These are phyloP conservation scores for Riptortus pedestris DNA, from an alignment of 1,140 invertebrate genomes.

Conservation along the genomic window DNA sequence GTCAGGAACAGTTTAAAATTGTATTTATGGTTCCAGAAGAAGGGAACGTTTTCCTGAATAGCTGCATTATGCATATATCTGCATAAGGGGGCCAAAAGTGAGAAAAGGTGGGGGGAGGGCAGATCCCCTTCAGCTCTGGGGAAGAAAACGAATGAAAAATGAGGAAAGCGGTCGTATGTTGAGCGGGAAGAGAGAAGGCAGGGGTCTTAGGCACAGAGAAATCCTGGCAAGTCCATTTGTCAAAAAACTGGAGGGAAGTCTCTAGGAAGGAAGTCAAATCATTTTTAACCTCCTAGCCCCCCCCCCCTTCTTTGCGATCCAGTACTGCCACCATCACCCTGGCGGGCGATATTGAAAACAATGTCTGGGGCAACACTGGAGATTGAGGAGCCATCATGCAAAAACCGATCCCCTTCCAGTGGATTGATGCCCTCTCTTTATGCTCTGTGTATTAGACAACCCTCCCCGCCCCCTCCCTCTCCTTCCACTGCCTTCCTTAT, in stretches of 20 bases:
- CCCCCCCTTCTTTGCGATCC: background rate
- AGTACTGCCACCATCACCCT: too few species aligned
- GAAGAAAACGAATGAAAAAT: conserved; percentile 26
- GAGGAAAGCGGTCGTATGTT: conserved; percentile 17
- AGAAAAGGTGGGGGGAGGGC: too few species aligned
- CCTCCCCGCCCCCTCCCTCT: background rate
- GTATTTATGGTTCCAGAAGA: too few species aligned
- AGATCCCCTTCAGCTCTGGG: too few species aligned
- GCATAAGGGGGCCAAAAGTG: too few species aligned
- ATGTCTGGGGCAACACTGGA: background rate
- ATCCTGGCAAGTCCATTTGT: conserved; percentile 27
- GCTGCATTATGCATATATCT: too few species aligned
- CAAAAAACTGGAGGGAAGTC: conserved; percentile 21
- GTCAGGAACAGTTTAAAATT: too few species aligned
- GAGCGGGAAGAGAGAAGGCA: conserved; percentile 14
- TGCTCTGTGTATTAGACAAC: conserved; percentile 22
- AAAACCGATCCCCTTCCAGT: conserved; percentile 16
- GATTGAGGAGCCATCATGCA: conserved; percentile 13
- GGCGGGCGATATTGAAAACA: conserved; percentile 28
- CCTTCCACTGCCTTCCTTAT: conserved; percentile 8
- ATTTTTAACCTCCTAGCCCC: conserved; percentile 23
- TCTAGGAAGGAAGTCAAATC: conserved; percentile 17
- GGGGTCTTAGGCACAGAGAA: conserved; percentile 1
- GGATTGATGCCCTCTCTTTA: conserved; percentile 26
- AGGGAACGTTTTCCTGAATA: too few species aligned